A percentile compares a stretch with the other conserved stretches of the same genome.
phyloP scores from a whole-genome alignment of 2,888 invertebrate genomes.

The Conomelus anceps region DNA sequence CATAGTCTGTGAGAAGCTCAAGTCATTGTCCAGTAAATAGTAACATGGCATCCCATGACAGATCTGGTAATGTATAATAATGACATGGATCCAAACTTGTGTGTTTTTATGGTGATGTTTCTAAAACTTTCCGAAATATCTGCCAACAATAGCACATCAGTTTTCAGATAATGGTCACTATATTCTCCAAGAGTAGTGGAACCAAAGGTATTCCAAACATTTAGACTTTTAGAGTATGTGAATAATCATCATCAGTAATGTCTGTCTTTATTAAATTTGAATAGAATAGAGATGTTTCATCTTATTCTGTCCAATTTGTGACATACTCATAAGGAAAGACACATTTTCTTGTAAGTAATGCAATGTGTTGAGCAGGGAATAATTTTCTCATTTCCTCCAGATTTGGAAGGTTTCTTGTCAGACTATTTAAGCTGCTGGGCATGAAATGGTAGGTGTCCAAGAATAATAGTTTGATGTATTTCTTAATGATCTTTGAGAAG shows the following conservation, averaged over 20 bases:
- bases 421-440: constrained; percentile 7
- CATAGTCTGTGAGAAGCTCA: constrained; percentile 23
- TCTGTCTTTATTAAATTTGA: constrained; percentile 29
- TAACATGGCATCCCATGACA: constrained; percentile 17
- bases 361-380: not conserved
- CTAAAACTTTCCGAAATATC: constrained; percentile 28
- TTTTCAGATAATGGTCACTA: constrained; percentile 39
- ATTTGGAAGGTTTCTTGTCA: constrained; percentile 7
- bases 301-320: not conserved
- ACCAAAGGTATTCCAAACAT: constrained; percentile 38
- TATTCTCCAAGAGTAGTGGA: constrained; percentile 38
- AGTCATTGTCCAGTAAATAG: constrained; percentile 16
- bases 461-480: constrained; percentile 29
- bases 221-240: constrained; percentile 37
- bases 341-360: constrained; percentile 25
- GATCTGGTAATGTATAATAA: constrained; percentile 18
- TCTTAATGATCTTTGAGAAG: constrained; percentile 32
- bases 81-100: constrained; percentile 22
- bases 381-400: not conserved
- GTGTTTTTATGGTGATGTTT: not conserved
- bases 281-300: constrained; percentile 32
- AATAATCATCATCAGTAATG: constrained; percentile 35
- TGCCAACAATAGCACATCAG: constrained; percentile 37
- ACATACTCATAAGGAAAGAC: constrained; percentile 34
- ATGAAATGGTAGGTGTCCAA: constrained; percentile 23